phyloP scores from a whole-genome alignment of 2,797 vertebrate genomes.

The Gobio occitaniae region DNA sequence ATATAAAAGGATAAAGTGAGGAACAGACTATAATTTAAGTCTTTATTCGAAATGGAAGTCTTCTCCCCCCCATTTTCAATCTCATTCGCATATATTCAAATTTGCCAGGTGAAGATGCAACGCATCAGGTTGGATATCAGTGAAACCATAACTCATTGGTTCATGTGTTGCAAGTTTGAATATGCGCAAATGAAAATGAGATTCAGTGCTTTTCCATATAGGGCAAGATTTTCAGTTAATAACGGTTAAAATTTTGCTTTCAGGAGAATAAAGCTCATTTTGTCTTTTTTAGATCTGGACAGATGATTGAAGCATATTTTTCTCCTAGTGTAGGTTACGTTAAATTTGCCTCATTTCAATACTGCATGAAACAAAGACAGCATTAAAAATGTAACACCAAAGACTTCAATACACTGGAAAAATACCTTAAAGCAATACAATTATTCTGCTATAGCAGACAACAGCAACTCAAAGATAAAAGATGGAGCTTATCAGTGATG shows the following conservation, averaged over 20 bases:
- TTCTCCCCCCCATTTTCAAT: too few relatives aligned
- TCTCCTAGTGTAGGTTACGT: background rate
- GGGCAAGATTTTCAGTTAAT: background rate
- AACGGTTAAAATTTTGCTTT: background rate
- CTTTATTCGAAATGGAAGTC: background rate
- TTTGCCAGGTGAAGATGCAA: background rate
- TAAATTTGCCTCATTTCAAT: background rate
- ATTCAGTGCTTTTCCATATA: background rate
- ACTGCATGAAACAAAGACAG: background rate
- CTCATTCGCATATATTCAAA: background rate
- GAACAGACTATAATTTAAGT: slow-evolving; percentile 18
- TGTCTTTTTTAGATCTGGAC: background rate
- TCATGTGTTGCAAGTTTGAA: background rate
- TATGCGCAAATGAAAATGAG: background rate
- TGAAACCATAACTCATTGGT: background rate
- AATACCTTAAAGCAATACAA: slow-evolving; percentile 23
- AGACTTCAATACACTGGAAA: background rate
- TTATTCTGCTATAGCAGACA: background rate
- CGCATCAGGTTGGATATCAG: background rate
- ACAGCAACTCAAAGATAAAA: slow-evolving; percentile 16
- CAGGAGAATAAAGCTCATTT: background rate
- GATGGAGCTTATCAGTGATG: slow-evolving; percentile 6
- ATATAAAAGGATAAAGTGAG: slow-evolving; percentile 9
- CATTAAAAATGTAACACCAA: slow-evolving; percentile 8
- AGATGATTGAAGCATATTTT: background rate